These are phyloP conservation scores for Helicoverpa assulta DNA, from an alignment of 2,888 invertebrate genomes.

Conservation along the genomic window DNA sequence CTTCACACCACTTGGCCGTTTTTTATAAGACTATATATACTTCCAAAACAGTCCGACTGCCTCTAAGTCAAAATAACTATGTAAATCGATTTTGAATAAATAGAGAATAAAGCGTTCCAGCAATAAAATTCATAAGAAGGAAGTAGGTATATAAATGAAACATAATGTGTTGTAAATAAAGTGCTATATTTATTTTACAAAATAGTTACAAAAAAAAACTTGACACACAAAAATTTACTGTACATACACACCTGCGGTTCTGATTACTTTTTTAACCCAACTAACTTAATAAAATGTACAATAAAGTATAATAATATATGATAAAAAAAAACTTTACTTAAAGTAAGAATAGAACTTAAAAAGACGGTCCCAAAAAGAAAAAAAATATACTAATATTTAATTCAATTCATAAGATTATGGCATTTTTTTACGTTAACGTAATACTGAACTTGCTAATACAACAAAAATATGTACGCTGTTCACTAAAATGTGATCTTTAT, in stretches of 20 bases:
- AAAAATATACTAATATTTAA: constrained; percentile 79
- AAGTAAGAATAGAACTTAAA: constrained; percentile 77
- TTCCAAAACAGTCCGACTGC: too few relatives aligned
- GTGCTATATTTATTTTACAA: constrained; percentile 90
- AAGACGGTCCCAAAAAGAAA: constrained; percentile 78
- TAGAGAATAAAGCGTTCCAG: too few relatives aligned
- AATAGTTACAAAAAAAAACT: constrained; percentile 89
- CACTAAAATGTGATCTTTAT: constrained; percentile 66
- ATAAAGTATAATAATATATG: constrained; percentile 74
- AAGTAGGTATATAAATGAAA: constrained; percentile 53
- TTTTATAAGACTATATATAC: too few relatives aligned
- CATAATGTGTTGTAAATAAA: constrained; percentile 86
- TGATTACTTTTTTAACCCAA: constrained; percentile 78
- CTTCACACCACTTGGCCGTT: too few relatives aligned
- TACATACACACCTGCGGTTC: constrained; percentile 89
- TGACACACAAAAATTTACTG: constrained; percentile 87
- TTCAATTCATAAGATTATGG: constrained; percentile 88
- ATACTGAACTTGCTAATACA: constrained; percentile 90
- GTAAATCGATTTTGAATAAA: too few relatives aligned
- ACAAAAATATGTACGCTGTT: constrained; percentile 86
- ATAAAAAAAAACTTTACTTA: constrained; percentile 80
- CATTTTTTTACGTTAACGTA: constrained; percentile 84
- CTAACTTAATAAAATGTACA: constrained; percentile 84
- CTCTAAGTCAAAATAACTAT: too few relatives aligned
- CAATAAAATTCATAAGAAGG: too few relatives aligned